Base-by-base conservation (phyloP, 2,113 vertebrate genomes). In the Hypocryptadius cinnamomeus region DNA sequence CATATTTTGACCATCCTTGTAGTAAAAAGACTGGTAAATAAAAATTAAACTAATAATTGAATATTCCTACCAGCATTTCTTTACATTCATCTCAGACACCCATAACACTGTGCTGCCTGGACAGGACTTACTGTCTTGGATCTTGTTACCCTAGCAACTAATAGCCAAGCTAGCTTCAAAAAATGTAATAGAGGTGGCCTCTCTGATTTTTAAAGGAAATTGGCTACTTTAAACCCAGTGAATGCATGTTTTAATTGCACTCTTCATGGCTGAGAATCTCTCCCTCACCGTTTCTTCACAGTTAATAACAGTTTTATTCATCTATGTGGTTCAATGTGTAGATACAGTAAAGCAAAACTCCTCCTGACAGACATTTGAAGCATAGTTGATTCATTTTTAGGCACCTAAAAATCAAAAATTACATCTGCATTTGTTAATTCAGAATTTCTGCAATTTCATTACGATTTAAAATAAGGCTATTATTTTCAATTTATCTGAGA, bases 61-160 rank as follows among this genome's bases (percentile, higher is more conserved):
- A 64, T 28, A 33, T n/a, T 72, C 13, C 65, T 83, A 28, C 17
- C 45, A 81, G 25, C 31, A 57, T 86, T 51, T 84, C 28, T 80
- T 74, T 37, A 0, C 4, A 0, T 51, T 86, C 76, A 78, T 78
- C 76, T 81, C 78, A 83, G 85, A 50, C 16, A 50, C 47, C 11
- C n/a, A 27, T 39, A 88, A 88, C 4, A 0, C 33, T 59, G 56
- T 31, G 70, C 79, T 95, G 60, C 72, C 54, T 92, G 78, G 64
- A 78, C 61, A 94, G 88, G 37, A 60, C 70, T 80, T 71, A 53
- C 93, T 79, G 73, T 79, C 94, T 78, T 79, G 81, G 63, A 72
- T 92, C 93, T 93, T 92, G 97, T 98, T 97, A 95, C 97, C 97
- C 90, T 97, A 96, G 97, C 95, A 97, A 98, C 97, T 97, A 97